Evolutionary conservation across 2,113 vertebrate species (phyloP), one percentile per base, ranked within the genome.

Genomic region (Taurulus bubalis): DNA sequence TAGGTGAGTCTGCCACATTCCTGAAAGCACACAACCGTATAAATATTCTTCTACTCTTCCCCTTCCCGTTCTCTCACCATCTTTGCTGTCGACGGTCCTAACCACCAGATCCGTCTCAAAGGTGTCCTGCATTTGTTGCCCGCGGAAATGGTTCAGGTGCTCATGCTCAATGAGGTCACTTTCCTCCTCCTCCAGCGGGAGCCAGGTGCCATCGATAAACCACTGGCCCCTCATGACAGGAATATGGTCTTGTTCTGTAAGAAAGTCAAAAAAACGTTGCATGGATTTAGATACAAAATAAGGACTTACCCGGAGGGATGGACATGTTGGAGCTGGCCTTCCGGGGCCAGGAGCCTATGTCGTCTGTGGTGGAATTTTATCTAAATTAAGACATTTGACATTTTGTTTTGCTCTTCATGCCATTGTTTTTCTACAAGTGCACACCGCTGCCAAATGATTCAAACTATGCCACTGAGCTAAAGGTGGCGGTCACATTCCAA

Each of bases 181-280:
- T 91, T 99, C 98, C 22, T 99, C 97, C 85, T 99, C 97, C 77
- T 99, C 98, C 60, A 99, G 89, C 1, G 98, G 98, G 9, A 97
- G 96, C 98, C 98, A 99, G 0, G 97, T 98, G 12, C 98, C 98
- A 36, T 99, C 98, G 38, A 97, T 96, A 87, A 99, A 99, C 98
- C 98, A 99, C 90, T 99, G 98, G 1, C 98, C 98, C 88, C 98
- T 96, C 98, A 99, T 98, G 36, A 99, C 98, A 8, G 97, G 96
- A 89, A 99, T 98, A 84, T 96, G 95, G 87, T 99, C 98, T 0
- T 97, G 94, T 88, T 98, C 98, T 99, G 87, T 75, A 87, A 89
- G 49, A 20, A 18, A 89, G 89, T 71, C 9, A 81, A 20, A 16
- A 89, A 12, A 80, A 53, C 70, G 77, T 0, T 65, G 40, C 32